A percentile compares a stretch with the other conserved stretches of the same genome.
These are phyloP conservation scores for Andrena bucephala DNA, from an alignment of 2,888 invertebrate genomes.

Conservation along the genomic window DNA sequence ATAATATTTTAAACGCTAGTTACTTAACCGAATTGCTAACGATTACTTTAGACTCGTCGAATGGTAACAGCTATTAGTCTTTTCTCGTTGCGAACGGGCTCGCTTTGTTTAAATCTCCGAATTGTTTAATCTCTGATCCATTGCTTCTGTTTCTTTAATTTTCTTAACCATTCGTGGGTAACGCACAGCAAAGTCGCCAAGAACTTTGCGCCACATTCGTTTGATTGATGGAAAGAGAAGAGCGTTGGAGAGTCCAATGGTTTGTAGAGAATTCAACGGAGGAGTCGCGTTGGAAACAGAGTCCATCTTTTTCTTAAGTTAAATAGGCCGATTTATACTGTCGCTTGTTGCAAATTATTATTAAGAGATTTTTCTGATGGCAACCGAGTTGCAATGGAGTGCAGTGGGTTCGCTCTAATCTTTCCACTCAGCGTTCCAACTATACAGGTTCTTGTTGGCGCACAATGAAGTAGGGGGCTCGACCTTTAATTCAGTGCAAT, in stretches of 20 bases:
- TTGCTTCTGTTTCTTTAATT: slow-evolving; percentile 7
- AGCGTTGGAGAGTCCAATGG: slow-evolving; percentile 16
- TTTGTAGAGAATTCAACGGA: neutral
- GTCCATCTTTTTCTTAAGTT: slow-evolving; percentile 18
- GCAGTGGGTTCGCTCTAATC: slow-evolving; percentile 54
- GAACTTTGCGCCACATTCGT: slow-evolving; percentile 18
- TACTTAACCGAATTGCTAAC: slow-evolving; percentile 43
- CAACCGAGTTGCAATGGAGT: neutral
- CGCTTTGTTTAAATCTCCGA: slow-evolving; percentile 2
- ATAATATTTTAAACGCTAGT: slow-evolving; percentile 42
- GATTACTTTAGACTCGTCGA: slow-evolving; percentile 35
- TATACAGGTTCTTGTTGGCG: slow-evolving; percentile 82
- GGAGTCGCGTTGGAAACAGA: neutral
- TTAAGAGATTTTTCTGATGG: neutral
- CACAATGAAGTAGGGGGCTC: slow-evolving; percentile 81
- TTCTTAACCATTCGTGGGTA: neutral
- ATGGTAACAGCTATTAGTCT: slow-evolving; percentile 25
- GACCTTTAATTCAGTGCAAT: slow-evolving; percentile 80
- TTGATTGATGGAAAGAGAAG: slow-evolving; percentile 50
- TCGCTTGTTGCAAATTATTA: no score
- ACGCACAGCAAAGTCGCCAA: slow-evolving; percentile 17
- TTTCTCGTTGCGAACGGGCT: neutral
- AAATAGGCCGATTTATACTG: slow-evolving; percentile 46
- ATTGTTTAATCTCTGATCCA: slow-evolving; percentile 1
- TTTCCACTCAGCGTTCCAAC: slow-evolving; percentile 56